These are phyloP conservation scores for Drosophila rhopaloa DNA, from an alignment of 1,140 invertebrate species.

Conservation along the genomic window DNA sequence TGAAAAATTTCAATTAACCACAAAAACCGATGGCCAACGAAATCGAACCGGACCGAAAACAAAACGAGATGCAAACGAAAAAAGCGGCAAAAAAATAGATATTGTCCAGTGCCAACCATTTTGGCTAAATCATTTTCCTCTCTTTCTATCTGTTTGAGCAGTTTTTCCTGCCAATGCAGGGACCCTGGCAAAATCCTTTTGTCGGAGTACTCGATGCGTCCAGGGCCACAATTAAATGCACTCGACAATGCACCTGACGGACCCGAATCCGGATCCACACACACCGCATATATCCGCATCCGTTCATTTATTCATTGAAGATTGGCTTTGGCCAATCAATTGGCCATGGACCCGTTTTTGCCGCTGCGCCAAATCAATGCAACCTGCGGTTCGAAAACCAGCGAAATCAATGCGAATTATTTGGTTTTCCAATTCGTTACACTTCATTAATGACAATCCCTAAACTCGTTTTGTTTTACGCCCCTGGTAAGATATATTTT, in stretches of 20 bases:
- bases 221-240: constrained; percentile 77
- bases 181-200: constrained; percentile 61
- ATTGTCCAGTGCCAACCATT: constrained; percentile 34
- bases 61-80: constrained; percentile 18
- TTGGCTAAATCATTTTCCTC: constrained; percentile 53
- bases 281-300: constrained; percentile 13
- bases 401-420: constrained; percentile 81
- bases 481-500: constrained; percentile 18
- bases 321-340: constrained; percentile 82
- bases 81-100: constrained; percentile 29
- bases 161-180: constrained; percentile 46
- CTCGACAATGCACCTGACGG: constrained; percentile 57
- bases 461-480: constrained; percentile 19
- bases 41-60: constrained; percentile 26
- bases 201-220: constrained; percentile 30
- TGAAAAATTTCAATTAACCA: constrained; percentile 65
- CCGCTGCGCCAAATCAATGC: constrained; percentile 68
- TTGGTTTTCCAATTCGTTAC: constrained; percentile 83
- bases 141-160: constrained; percentile 59
- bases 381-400: constrained; percentile 62
- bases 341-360: constrained; percentile 66
- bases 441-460: constrained; percentile 69
- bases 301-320: constrained; percentile 79
- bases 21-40: constrained; percentile 51
- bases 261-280: constrained; percentile 1